phyloP scores from a whole-genome alignment of 2,113 vertebrate genomes.

The Lucifuga dentata region DNA sequence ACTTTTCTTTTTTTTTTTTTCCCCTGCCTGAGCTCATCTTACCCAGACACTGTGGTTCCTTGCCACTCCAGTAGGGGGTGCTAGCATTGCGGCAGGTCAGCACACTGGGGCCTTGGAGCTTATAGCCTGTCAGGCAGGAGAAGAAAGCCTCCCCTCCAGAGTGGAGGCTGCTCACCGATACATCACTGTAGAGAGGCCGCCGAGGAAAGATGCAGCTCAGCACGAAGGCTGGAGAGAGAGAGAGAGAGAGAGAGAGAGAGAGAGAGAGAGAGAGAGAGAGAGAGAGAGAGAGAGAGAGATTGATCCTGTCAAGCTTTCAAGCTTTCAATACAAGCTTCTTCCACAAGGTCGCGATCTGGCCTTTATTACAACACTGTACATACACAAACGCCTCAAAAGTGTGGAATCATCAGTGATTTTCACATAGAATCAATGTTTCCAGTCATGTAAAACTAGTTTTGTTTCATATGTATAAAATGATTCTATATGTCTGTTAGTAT shows the following conservation, averaged over 20 bases:
- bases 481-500: too few relatives aligned
- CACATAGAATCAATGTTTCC: too few relatives aligned
- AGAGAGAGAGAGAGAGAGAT: not conserved
- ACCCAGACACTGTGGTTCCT: slow-evolving; percentile 89
- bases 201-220: slow-evolving; percentile 91
- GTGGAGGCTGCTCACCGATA: slow-evolving; percentile 92
- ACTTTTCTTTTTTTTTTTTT: too few relatives aligned
- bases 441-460: too few relatives aligned
- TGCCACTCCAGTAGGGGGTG: slow-evolving; percentile 91
- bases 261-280: not conserved
- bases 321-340: too few relatives aligned
- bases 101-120: slow-evolving; percentile 84
- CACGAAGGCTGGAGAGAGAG: slow-evolving; percentile 84
- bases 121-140: slow-evolving; percentile 89
- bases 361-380: too few relatives aligned
- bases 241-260: not conserved
- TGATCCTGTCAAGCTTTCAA: too few relatives aligned
- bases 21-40: slow-evolving; percentile 29
- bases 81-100: slow-evolving; percentile 92
- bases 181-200: slow-evolving; percentile 87
- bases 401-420: too few relatives aligned
- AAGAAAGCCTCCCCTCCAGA: slow-evolving; percentile 90
- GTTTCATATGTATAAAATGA: too few relatives aligned
- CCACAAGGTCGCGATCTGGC: too few relatives aligned
- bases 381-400: too few relatives aligned